These are phyloP conservation scores for Hydractinia symbiolongicarpus DNA, from an alignment of 30 jellyfish, hydroid and myxozoan species.

Conservation along the genomic window DNA sequence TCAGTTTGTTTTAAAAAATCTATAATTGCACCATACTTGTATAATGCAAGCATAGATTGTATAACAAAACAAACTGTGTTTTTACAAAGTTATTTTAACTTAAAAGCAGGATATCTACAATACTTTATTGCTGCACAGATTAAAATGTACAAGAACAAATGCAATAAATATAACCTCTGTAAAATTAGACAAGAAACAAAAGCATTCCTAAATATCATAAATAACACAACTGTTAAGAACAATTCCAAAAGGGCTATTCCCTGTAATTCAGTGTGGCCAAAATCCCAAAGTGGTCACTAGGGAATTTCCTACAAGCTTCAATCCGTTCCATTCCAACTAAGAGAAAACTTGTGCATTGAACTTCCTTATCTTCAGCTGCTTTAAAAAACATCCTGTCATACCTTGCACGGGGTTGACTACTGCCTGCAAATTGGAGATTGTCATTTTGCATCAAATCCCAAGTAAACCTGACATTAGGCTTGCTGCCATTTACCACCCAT, in stretches of 20 bases:
- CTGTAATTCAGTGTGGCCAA: slow-evolving; percentile 31
- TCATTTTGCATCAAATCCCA: slow-evolving; percentile 75
- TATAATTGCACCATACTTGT: too few relatives aligned
- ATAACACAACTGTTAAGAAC: not conserved
- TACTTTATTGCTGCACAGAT: too few relatives aligned
- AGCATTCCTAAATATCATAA: not conserved
- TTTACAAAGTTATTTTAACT: too few relatives aligned
- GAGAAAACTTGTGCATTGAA: slow-evolving; percentile 27
- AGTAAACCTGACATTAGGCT: slow-evolving; percentile 34
- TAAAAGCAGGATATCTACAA: too few relatives aligned
- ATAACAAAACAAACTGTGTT: too few relatives aligned
- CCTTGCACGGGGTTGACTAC: slow-evolving; percentile 43
- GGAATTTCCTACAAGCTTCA: slow-evolving; percentile 51
- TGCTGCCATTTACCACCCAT: slow-evolving; percentile 62
- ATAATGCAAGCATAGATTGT: too few relatives aligned
- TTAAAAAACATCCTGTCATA: slow-evolving; percentile 63
- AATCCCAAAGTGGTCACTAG: slow-evolving; percentile 90
- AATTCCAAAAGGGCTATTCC: not conserved
- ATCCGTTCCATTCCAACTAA: slow-evolving; percentile 57
- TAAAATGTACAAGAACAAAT: not conserved
- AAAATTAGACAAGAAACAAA: too few relatives aligned
- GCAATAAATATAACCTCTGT: not conserved
- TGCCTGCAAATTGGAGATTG: slow-evolving; percentile 33
- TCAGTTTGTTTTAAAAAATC: too few relatives aligned
- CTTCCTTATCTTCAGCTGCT: slow-evolving; percentile 6